phyloP scores from a whole-genome alignment of 2,113 vertebrate species.

The Rhinogobius similis region DNA sequence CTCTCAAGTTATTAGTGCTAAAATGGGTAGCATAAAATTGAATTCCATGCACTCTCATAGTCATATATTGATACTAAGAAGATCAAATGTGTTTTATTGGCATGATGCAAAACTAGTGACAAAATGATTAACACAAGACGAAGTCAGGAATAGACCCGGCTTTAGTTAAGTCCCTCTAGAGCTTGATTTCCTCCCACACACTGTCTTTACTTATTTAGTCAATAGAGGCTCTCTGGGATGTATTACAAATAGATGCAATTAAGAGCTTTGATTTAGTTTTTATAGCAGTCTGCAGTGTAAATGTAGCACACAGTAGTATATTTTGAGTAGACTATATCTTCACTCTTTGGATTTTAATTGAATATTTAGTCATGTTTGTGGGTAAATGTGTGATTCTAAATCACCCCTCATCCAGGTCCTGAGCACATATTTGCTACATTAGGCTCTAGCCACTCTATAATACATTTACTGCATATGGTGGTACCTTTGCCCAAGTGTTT shows the following conservation, averaged over 20 bases:
- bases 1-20: conserved; percentile 46
- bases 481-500: not conserved
- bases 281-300: not conserved
- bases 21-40: conserved; percentile 55
- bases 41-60: conserved; percentile 29
- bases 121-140: conserved; percentile 15
- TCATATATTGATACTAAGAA: conserved; percentile 35
- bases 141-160: conserved; percentile 4
- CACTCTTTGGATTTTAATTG: not conserved
- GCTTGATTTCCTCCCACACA: not conserved
- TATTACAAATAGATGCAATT: not conserved
- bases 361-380: not conserved
- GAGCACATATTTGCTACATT: not conserved
- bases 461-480: not conserved
- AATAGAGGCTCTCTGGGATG: not conserved
- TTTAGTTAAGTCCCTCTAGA: not conserved
- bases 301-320: not conserved
- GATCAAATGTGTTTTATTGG: conserved; percentile 33
- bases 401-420: not conserved
- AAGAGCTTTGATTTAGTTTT: not conserved
- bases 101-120: conserved; percentile 17
- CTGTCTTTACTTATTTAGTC: not conserved
- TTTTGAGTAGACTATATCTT: not conserved
- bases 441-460: not conserved
- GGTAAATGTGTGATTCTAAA: no score